phyloP scores from a whole-genome alignment of 1,140 invertebrate genomes.

The Drosophila quadrilineata region DNA sequence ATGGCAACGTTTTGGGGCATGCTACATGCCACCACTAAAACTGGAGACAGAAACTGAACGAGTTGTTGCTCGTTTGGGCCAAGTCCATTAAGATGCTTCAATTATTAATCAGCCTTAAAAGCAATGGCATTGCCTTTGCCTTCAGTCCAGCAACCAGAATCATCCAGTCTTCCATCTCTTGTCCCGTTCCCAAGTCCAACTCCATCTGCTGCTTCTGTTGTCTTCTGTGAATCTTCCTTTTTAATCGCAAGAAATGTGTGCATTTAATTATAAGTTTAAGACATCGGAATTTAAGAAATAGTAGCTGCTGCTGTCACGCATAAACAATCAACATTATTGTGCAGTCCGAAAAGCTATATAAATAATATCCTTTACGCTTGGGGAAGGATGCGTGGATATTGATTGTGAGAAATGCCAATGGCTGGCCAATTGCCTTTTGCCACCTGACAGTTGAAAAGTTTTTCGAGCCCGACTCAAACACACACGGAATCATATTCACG shows the following conservation, averaged over 20 bases:
- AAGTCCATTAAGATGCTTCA: conserved; percentile 74
- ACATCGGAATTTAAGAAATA: conserved; percentile 7
- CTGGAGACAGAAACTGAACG: conserved; percentile 6
- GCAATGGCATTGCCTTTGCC: conserved; percentile 55
- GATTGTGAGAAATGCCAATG: conserved; percentile 65
- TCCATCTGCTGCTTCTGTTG: no score
- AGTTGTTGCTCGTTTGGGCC: conserved; percentile 30
- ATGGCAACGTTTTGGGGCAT: not conserved
- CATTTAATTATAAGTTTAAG: conserved; percentile 71
- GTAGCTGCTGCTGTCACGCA: not conserved
- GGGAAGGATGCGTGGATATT: conserved; percentile 20
- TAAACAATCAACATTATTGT: not conserved
- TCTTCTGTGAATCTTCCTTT: no score
- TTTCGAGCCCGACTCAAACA: not conserved
- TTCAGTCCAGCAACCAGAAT: no score
- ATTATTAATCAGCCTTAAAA: conserved; percentile 77
- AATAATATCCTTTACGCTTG: conserved; percentile 5
- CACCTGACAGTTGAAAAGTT: conserved; percentile 76
- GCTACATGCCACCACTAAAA: no score
- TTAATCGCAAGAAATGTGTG: conserved; percentile 64
- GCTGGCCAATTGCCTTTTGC: conserved; percentile 70
- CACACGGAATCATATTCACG: conserved; percentile 72
- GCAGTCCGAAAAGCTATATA: not conserved
- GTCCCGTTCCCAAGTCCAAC: no score
- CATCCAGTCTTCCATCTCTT: no score